Base-by-base conservation (phyloP, 2,113 vertebrate species). In the Myiozetetes cayanensis region DNA sequence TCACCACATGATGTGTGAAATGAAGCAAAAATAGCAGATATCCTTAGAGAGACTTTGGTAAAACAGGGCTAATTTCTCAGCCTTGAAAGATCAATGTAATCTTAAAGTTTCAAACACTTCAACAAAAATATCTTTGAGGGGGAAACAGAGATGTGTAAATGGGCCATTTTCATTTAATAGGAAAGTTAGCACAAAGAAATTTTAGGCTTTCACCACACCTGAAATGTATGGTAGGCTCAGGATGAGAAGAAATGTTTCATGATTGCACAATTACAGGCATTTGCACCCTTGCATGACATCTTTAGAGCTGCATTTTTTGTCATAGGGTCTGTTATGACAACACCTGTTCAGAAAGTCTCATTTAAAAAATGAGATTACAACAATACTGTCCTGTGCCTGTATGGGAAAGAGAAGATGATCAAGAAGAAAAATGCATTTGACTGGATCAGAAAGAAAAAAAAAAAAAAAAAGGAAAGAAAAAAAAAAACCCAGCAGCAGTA, bases 1-100 rank as follows among this genome's bases (percentile, higher is more conserved):
- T 87, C 49, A 89, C 66, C 70, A 81, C 68, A 63, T 72, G 75
- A 96, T 76, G 71, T 79, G 55, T 79, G 71, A 96, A 94, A 89
- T 72, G 50, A 87, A 94, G 49, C 47, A 94, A 94, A 97, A 94
- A 78, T 68, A 91, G 43, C 58, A 50, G 58, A 85, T 82, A 89
- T 85, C 87, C 77, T 92, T 72, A 89, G 35, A 82, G 1, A 82
- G 87, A 87, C 89, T 94, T 95, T 82, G 73, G 53, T 56, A 76
- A 5, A 13, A 31, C 61, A 84, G 52, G 59, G 70, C 4, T 89
- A 78, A 95, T 89, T 94, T 92, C 41, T 94, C 87, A 87, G 7
- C 84, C n/a, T 87, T 82, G 41, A 89, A 91, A 82, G 66, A 94
- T 78, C 80, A 89, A 37, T 62, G 41, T 63, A 94, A 84, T 78